These are phyloP conservation scores for Spondyliosoma cantharus DNA, from an alignment of 2,797 vertebrate genomes.

Conservation along the genomic window DNA sequence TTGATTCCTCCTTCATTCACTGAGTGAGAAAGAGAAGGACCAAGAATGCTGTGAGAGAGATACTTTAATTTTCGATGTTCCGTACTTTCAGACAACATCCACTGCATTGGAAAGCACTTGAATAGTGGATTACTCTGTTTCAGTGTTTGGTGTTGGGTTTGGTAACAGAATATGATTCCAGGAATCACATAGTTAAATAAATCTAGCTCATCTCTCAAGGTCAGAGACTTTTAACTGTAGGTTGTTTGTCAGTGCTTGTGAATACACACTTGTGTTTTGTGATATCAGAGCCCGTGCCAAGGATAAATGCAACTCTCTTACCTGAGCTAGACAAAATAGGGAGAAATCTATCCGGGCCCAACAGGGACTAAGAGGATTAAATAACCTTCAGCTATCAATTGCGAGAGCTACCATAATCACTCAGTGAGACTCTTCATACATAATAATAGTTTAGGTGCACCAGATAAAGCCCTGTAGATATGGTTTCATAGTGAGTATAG, in stretches of 20 bases:
- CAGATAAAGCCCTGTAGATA: constrained; percentile 47
- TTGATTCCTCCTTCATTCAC: constrained; percentile 96
- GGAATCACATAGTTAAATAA: constrained; percentile 25
- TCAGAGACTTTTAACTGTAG: constrained; percentile 46
- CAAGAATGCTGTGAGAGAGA: constrained; percentile 55
- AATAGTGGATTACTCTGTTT: constrained; percentile 23
- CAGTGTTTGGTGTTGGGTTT: constrained; percentile 23
- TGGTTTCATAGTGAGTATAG: constrained; percentile 24
- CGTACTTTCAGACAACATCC: constrained; percentile 49
- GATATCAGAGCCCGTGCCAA: constrained; percentile 42
- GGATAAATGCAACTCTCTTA: constrained; percentile 52
- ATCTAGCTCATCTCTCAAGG: constrained; percentile 38
- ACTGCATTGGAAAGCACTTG: constrained; percentile 41
- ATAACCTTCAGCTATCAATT: constrained; percentile 68
- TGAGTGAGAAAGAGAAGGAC: constrained; percentile 70
- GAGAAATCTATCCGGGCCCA: constrained; percentile 51
- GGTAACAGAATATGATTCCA: constrained; percentile 30
- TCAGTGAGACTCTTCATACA: constrained; percentile 48
- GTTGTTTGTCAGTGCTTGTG: constrained; percentile 39
- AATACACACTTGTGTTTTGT: constrained; percentile 34
- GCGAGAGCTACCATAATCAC: constrained; percentile 49
- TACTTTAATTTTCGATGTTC: constrained; percentile 48
- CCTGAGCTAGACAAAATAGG: constrained; percentile 56
- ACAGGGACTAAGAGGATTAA: constrained; percentile 67
- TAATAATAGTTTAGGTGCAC: constrained; percentile 46